These are phyloP conservation scores for Apeira syringaria DNA, from an alignment of 2,888 invertebrate species.

Conservation along the genomic window DNA sequence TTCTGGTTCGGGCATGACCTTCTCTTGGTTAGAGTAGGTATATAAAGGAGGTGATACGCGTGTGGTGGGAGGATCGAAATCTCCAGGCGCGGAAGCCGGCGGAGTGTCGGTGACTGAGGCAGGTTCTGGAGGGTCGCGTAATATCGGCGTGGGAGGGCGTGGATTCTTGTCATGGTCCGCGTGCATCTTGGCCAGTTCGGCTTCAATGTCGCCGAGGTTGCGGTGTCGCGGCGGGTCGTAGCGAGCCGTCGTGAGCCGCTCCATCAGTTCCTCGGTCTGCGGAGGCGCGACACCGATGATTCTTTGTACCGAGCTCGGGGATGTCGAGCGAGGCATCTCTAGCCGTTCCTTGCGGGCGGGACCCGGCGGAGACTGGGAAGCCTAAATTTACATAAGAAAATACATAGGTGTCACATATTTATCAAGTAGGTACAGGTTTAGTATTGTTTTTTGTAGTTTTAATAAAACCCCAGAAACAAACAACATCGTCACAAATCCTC, in stretches of 20 bases:
- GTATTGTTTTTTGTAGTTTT: no score
- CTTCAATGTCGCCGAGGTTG: slow-evolving; percentile 86
- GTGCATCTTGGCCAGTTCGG: slow-evolving; percentile 88
- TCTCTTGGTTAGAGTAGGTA: slow-evolving; percentile 90
- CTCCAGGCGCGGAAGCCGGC: slow-evolving; percentile 37
- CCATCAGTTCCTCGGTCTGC: slow-evolving; percentile 57
- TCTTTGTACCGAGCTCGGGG: slow-evolving; percentile 72
- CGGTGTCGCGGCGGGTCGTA: slow-evolving; percentile 48
- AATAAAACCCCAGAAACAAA: no score
- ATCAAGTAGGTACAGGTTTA: no score
- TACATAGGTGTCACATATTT: no score
- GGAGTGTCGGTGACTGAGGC: slow-evolving; percentile 19
- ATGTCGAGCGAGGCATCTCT: slow-evolving; percentile 71
- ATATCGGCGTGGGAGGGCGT: slow-evolving; percentile 35
- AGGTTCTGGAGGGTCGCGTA: slow-evolving; percentile 25
- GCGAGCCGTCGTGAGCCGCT: slow-evolving; percentile 42
- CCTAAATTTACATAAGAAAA: slow-evolving; percentile 62
- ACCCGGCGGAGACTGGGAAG: slow-evolving; percentile 88
- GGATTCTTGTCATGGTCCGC: slow-evolving; percentile 51
- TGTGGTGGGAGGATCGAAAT: slow-evolving; percentile 87
- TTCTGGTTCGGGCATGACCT: slow-evolving; percentile 47
- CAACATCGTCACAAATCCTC: no score
- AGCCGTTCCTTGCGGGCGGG: slow-evolving; percentile 69
- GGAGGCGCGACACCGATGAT: slow-evolving; percentile 68
- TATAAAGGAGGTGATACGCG: slow-evolving; percentile 89